Evolutionary conservation across 2,888 invertebrate genomes (phyloP), one percentile per base, ranked within the genome.

Genomic region (Apodemia hepburni): DNA sequence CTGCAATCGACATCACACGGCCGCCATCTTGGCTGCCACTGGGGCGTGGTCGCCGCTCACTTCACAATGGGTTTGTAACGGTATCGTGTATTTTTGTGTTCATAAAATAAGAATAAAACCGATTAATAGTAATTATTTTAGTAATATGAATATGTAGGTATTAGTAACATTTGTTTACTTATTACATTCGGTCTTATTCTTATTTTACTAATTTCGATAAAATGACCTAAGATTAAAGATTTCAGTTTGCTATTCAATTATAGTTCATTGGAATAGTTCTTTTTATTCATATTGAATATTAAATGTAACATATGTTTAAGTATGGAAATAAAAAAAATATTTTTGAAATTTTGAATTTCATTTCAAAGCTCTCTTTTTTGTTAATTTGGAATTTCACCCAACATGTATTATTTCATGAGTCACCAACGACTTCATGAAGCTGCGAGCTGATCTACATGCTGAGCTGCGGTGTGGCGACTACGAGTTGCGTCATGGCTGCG

Each of bases 61-160:
- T 92, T 89, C 76, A 92, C 85, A 82, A 87, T 94, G 93, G 84
- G 93, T 93, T 82, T 92, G 93, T 78, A 90, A 92, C 82, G 87
- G 93, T 81, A 92, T 91, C 84, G 90, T 92, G 80, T 92, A 92
- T 84, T 88, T 87, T 73, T 80, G 74, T 83, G 84, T 82, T 80
- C 81, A 75, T 61, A 66, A 67, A 65, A 67, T 64, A 67, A 69
- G 69, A 71, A 68, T 69, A 71, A 71, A 68, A 71, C 62, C 67
- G 66, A 65, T 67, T 68, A 33, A 17, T 45, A 45, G 15, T 15
- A 8, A 33, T 33, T 61, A 75, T 71, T 69, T 4, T 6, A 12
- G 38, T 38, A 12, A 12, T 38, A 8, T 11, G 9, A 22, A 35
- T 11, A 8, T 35, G 35, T 11, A 38, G 11, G 11, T 38, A 38